Evolutionary conservation across 2,113 vertebrate species (phyloP).

Genomic region (Pelecanus crispus): DNA sequence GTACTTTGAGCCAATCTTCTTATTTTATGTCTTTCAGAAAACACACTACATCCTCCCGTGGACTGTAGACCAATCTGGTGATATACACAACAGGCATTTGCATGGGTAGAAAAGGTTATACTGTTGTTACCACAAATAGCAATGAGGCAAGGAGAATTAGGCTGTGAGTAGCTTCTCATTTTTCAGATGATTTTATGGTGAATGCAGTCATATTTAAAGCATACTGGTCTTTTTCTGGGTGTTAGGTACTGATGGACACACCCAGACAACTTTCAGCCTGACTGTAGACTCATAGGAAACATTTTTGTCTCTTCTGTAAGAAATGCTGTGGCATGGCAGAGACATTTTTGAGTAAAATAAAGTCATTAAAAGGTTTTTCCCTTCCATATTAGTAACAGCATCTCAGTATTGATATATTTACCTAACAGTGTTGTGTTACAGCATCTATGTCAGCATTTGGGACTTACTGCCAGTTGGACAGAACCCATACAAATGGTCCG

Average conservation of each 20-base stretch:
- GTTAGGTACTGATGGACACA: neutral
- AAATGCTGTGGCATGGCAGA: neutral
- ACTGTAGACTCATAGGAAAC: neutral
- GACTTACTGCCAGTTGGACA: slow-evolving; percentile 82
- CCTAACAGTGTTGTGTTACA: neutral
- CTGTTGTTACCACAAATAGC: neutral
- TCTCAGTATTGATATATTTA: neutral
- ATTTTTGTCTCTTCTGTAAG: neutral
- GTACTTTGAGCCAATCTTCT: neutral
- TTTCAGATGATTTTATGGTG: neutral
- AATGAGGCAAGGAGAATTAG: neutral
- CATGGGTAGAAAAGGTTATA: neutral
- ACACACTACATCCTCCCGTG: neutral
- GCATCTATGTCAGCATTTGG: neutral
- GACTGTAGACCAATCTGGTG: neutral
- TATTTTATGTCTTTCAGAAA: neutral
- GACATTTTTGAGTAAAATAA: neutral
- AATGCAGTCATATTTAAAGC: neutral
- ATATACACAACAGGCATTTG: neutral
- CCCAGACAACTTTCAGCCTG: neutral
- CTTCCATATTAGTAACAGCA: fast-evolving
- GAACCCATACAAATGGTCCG: slow-evolving; percentile 76
- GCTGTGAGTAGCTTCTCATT: neutral
- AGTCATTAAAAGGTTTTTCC: neutral
- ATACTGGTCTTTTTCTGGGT: neutral